A percentile compares a stretch with the other conserved stretches of the same genome.
Conservation (phyloP, 2,888 invertebrate genomes). For the Oscheius sp. region DNA sequence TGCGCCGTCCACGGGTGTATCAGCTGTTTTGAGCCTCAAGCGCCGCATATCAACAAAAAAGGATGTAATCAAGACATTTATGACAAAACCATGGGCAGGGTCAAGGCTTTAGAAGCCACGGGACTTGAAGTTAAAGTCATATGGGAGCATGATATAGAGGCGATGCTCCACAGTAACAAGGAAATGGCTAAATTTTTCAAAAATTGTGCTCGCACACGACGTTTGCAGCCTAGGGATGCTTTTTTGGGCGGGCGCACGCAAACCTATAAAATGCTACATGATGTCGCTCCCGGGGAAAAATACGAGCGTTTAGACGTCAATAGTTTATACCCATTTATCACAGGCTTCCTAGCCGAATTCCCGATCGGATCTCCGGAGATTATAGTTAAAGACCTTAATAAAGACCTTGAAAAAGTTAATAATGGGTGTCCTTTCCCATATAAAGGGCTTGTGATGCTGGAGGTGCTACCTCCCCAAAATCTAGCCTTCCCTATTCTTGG, state of each 20-base stretch:
- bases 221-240: slow-evolving; percentile 2
- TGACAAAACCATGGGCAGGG: background rate
- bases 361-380: slow-evolving; percentile 2
- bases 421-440: slow-evolving; percentile 11
- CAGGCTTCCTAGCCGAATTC: background rate
- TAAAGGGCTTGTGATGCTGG: too few relatives aligned
- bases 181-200: slow-evolving; percentile 8
- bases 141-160: slow-evolving; percentile 23
- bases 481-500: slow-evolving; percentile 8
- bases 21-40: background rate
- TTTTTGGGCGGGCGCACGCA: slow-evolving; percentile 19
- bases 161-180: background rate
- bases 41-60: background rate
- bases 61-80: background rate
- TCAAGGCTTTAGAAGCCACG: background rate
- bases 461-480: slow-evolving; percentile 1
- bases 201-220: background rate
- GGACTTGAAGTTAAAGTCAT: background rate
- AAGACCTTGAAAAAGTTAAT: background rate
- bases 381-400: background rate
- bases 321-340: slow-evolving; percentile 3
- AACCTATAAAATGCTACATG: slow-evolving; percentile 8
- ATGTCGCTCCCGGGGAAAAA: background rate
- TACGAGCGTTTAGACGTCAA: background rate
- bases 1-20: background rate